Evolutionary conservation across 2,113 vertebrate genomes (phyloP).

Genomic region (Hippocampus abdominalis): DNA sequence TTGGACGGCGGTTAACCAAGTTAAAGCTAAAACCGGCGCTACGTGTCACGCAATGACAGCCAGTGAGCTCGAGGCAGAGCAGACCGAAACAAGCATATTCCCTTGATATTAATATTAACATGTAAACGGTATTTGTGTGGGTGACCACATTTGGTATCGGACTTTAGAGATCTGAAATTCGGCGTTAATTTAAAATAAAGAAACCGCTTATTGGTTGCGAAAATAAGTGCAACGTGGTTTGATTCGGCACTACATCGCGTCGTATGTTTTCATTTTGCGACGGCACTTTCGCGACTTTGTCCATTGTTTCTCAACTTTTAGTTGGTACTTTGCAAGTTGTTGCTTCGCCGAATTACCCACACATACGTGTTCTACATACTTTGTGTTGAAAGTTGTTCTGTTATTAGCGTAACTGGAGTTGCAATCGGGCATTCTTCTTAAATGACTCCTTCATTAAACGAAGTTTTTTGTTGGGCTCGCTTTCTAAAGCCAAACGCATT

Average conservation of each 20-base stretch:
- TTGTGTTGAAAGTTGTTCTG: background rate
- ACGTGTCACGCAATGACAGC: background rate
- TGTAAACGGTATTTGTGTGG: accelerated
- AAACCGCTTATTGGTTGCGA: background rate
- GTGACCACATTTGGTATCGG: background rate
- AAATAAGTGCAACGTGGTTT: background rate
- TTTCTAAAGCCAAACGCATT: too few species aligned
- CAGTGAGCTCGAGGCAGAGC: background rate
- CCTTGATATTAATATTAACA: accelerated
- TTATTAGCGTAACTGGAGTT: background rate
- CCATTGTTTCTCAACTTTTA: background rate
- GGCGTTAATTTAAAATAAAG: background rate
- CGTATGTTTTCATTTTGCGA: background rate
- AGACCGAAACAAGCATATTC: background rate
- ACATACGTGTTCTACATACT: background rate
- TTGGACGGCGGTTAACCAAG: background rate
- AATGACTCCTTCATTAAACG: background rate
- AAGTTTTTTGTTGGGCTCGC: background rate
- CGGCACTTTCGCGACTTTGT: too few species aligned
- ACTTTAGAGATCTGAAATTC: background rate
- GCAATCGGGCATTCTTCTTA: background rate
- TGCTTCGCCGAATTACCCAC: background rate
- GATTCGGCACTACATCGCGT: too few species aligned
- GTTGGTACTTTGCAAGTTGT: background rate
- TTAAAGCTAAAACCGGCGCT: background rate